Base-by-base conservation (phyloP, 2,888 invertebrate species). In the Aleiodes alternator region DNA sequence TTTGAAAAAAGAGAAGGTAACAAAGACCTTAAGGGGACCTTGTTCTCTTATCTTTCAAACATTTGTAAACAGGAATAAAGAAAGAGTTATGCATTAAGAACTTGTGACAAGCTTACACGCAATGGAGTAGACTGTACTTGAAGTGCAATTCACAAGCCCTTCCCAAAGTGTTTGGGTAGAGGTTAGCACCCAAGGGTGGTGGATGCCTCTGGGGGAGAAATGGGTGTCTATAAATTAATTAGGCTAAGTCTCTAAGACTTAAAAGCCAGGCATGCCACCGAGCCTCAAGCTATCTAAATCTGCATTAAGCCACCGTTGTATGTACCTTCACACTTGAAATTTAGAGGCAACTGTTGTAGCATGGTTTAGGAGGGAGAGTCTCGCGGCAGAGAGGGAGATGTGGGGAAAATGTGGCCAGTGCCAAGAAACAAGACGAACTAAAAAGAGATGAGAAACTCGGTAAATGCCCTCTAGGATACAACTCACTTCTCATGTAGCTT, bases 221-320 rank as follows among this genome's bases (percentile, higher is more conserved):
- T 81, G 79, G 51, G 79, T 76, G 85, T 84, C 87, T 86, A 87
- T 87, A 87, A 87, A 87, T 87, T 87, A 87, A 87, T 87, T 87
- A 87, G 84, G 82, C 84, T 80, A 84, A 86, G 85, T 85, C 86
- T 84, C 82, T 79, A 83, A 84, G 84, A 85, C 86, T 82, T 83
- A 82, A 86, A 85, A 87, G 87, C 86, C 82, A 82, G 70, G 79
- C 79, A 74, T 72, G 74, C 70, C 79, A 72, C 66, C 75, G 48
- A 76, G 77, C 76, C 74, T 12, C 79, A 76, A 79, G 81, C 83
- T 84, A 86, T 84, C 86, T 87, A 86, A 85, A 86, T 87, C 86
- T 85, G 82, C 84, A 87, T 87, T 86, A 87, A 87, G 85, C 84
- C 81, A 85, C 82, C 82, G 79, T 70, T 73, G 70, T 77, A 75